Evolutionary conservation across 2,113 vertebrate species (phyloP).

Genomic region (Vidua macroura): DNA sequence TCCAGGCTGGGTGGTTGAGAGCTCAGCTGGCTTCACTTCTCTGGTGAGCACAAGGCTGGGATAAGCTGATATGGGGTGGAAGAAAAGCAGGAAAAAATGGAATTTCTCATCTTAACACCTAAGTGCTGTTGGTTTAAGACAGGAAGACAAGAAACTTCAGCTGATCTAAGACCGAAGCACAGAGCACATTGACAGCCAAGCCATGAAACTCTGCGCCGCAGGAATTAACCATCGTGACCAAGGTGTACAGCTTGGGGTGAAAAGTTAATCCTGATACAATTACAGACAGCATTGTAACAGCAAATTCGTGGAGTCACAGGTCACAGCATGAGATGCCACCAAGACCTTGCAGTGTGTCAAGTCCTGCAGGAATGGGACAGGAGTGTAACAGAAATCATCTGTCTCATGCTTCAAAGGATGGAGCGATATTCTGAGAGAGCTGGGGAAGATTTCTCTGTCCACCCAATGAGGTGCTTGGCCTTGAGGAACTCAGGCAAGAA

Average conservation of each 20-base stretch:
- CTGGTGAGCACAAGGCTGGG: background rate
- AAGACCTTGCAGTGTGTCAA: background rate
- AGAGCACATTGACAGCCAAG: background rate
- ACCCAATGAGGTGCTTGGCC: background rate
- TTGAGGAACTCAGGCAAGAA: background rate
- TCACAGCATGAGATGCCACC: background rate
- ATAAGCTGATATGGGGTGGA: background rate
- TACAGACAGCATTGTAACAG: background rate
- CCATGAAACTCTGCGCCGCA: rapidly evolving
- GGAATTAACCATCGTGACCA: background rate
- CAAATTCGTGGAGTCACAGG: background rate
- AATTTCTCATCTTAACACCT: background rate
- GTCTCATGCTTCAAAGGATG: background rate
- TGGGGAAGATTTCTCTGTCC: background rate
- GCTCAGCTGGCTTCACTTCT: background rate
- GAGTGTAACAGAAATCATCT: background rate
- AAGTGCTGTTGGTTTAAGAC: background rate
- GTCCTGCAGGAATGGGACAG: background rate
- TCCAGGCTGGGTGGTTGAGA: background rate
- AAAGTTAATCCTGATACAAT: background rate
- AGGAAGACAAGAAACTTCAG: background rate
- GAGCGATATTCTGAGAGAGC: background rate
- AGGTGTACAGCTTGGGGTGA: background rate
- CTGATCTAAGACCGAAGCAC: background rate
- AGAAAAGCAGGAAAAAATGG: background rate